Conservation (phyloP, 2,113 vertebrate genomes). For the Tylochromis polylepis region DNA sequence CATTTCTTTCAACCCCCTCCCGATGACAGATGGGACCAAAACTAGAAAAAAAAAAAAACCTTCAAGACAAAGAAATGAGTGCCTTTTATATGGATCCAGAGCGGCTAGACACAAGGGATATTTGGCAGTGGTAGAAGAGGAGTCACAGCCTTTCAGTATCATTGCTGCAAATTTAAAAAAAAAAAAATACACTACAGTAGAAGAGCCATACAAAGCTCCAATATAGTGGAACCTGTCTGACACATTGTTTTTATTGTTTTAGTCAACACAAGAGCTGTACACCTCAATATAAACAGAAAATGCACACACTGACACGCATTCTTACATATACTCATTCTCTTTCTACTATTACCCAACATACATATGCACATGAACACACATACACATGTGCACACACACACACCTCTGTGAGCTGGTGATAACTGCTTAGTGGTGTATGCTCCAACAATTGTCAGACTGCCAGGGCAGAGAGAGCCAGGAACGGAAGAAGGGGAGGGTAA, state of each 20-base stretch:
- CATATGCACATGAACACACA: constrained; percentile 17
- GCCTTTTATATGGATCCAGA: constrained; percentile 69
- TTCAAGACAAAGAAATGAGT: constrained; percentile 67
- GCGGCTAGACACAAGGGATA: constrained; percentile 46
- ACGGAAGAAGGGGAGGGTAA: constrained; percentile 56
- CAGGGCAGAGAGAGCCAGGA: constrained; percentile 62
- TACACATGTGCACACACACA: constrained; percentile 20
- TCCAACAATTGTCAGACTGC: constrained; percentile 70
- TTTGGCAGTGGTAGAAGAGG: constrained; percentile 52
- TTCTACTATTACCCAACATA: constrained; percentile 50
- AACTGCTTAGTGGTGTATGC: constrained; percentile 69
- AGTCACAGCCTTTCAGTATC: constrained; percentile 56
- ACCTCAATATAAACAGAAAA: constrained; percentile 54
- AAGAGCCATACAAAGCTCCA: constrained; percentile 47
- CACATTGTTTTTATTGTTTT: constrained; percentile 71
- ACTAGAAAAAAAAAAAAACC: constrained; percentile 47
- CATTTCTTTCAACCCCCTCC: constrained; percentile 71
- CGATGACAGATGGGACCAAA: constrained; percentile 73
- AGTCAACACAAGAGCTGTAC: constrained; percentile 51
- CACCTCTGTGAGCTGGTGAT: constrained; percentile 70
- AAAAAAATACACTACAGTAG: constrained; percentile 39
- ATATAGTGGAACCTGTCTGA: constrained; percentile 61
- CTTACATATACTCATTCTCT: constrained; percentile 22
- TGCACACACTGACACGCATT: constrained; percentile 31
- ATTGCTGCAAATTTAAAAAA: constrained; percentile 40